Evolutionary conservation across 2,797 vertebrate species (phyloP).

Genomic region (Podarcis lilfordi): DNA sequence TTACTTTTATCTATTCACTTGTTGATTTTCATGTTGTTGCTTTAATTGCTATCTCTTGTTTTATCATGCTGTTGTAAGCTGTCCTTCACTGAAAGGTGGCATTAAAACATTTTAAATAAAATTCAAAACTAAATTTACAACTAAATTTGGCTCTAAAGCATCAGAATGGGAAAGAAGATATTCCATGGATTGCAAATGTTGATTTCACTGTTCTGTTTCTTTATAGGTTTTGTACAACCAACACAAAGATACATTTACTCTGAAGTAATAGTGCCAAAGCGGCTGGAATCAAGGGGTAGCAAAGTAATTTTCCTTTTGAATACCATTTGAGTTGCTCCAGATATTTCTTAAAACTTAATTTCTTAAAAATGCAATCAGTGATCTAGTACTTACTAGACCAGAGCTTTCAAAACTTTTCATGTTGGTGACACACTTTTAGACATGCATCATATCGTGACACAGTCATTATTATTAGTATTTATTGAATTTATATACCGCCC

Average conservation of each 20-base stretch:
- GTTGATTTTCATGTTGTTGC: background rate
- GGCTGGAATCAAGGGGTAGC: background rate
- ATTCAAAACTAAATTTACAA: background rate
- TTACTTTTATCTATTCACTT: background rate
- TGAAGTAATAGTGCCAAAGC: constrained; percentile 22
- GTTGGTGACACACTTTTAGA: too few species aligned
- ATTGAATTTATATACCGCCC: too few species aligned
- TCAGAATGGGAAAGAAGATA: too few species aligned
- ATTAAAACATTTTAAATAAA: background rate
- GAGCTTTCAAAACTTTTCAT: too few species aligned
- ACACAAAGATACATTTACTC: background rate
- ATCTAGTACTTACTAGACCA: background rate
- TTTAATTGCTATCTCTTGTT: background rate
- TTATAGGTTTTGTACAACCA: background rate
- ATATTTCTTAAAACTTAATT: background rate
- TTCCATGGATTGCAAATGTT: background rate
- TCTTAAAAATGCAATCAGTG: too few species aligned
- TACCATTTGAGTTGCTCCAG: background rate
- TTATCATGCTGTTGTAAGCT: background rate
- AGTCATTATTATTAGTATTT: too few species aligned
- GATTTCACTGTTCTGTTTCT: background rate
- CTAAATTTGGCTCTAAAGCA: too few species aligned
- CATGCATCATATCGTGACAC: too few species aligned
- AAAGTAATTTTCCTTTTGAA: background rate
- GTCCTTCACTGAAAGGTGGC: background rate